Evolutionary conservation across 2,113 vertebrate species (phyloP), one percentile per base, ranked within the genome.

Genomic region (Esox niger): DNA sequence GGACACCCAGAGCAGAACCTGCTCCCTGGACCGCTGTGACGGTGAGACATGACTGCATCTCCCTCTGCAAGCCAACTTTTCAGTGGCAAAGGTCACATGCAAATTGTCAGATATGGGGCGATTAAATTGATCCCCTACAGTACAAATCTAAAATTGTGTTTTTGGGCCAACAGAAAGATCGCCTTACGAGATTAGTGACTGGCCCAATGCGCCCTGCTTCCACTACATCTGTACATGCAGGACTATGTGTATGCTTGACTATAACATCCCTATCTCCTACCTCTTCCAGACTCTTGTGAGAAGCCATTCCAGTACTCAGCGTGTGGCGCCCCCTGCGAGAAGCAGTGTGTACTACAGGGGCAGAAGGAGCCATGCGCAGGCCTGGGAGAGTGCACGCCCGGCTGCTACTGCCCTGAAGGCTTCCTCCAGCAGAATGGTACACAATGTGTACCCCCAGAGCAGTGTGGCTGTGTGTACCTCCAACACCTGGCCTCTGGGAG

Each of bases 391-490:
- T 96, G 95, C 69, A 89, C 87, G 27, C 91, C 91, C 1, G 95
- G 94, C 62, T 97, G 95, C 82, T 95, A 94, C 87, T 96, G 95
- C 76, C 91, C 93, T 0, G 66, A 90, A 95, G 94, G 92, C n/a
- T 85, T 94, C 62, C 69, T 95, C 73, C 93, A 95, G 78, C 91
- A 92, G 84, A 90, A 88, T 0, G 91, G 92, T 0, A 85, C 74
- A 26, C n/a, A n/a, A n/a, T 96, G 94, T 23, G 82, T 96, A 8
- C 73, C 68, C 8, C 77, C 83, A 0, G 73, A 76, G 2, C 80
- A 88, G 21, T 97, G 95, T 29, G 90, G 88, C 65, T 96, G 94
- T 75, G 56, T 91, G 52, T 86, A 91, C 55, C 71, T 88, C 23
- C 60, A 80, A n/a, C 79, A 83, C 4, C 73, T 72, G 0, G 78